Evolutionary conservation across 2,888 invertebrate species (phyloP), one percentile per base, ranked within the genome.

Genomic region (Microplitis deprimator): DNA sequence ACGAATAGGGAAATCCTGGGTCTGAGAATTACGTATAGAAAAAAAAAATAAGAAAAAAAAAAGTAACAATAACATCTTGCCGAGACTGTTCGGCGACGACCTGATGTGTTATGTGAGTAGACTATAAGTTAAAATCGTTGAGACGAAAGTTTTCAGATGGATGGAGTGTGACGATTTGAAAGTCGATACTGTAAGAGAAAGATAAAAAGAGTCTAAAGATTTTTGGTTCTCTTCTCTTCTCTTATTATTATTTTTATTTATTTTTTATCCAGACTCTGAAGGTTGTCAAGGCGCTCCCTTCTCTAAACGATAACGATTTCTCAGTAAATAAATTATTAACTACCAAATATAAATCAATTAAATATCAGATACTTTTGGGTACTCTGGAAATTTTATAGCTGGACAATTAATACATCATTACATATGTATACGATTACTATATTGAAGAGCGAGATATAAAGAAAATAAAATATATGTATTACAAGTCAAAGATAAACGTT

Each of bases 61-160:
- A 76, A 76, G 73, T 71, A 77, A 76, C 76, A 76, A 61, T 68
- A 61, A 41, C 62, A 29, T 65, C 64, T 38, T 17, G 50, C 10
- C 64, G 76, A 77, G 79, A 76, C 79, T 64, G 64, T 76, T 73
- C 72, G 79, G 68, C 76, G 75, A 50, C 50, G 13, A 78, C 78
- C 76, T 29, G 38, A 50, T 50, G 50, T 50, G 50, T 50, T 50
- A 50, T 50, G 8, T 13, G 13, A 50, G 50, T 50, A 50, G 50
- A 50, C 50, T 50, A 50, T 50, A 16, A 64, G 5, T 64, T 61
- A 73, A 73, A 65, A 29, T 73, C 17, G 65, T 65, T 17, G 65
- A 61, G 64, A 73, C 41, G 73, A 73, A 73, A 73, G 73, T 73
- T 73, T 61, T 65, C 73, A 65, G 71, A 64, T 73, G 65, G 41